These are phyloP conservation scores for Tyrannus savana DNA, from an alignment of 2,113 vertebrate species.

Conservation along the genomic window DNA sequence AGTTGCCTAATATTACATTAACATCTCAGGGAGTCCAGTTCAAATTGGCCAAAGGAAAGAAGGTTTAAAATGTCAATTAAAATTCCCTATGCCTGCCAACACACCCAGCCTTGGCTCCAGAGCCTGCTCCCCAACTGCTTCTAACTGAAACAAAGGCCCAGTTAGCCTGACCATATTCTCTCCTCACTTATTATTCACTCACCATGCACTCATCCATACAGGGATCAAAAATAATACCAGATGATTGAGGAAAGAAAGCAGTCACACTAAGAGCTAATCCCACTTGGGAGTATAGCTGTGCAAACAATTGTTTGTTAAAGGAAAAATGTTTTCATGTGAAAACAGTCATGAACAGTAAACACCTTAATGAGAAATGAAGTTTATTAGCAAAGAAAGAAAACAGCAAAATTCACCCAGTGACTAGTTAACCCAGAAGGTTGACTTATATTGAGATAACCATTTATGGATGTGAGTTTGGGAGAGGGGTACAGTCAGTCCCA, in stretches of 20 bases:
- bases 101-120: slow-evolving; percentile 10
- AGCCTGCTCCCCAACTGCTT: background rate
- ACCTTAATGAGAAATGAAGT: slow-evolving; percentile 14
- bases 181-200: background rate
- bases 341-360: background rate
- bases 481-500: background rate
- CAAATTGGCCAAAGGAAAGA: slow-evolving; percentile 27
- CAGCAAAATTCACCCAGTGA: background rate
- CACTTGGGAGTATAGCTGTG: background rate
- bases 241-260: slow-evolving; percentile 19
- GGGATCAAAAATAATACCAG: slow-evolving; percentile 34
- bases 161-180: background rate
- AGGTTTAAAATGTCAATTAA: slow-evolving; percentile 64
- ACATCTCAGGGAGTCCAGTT: background rate
- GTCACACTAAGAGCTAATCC: slow-evolving; percentile 5
- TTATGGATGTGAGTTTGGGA: background rate
- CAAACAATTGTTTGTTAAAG: slow-evolving; percentile 42
- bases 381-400: slow-evolving; percentile 19
- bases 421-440: background rate
- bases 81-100: slow-evolving; percentile 50
- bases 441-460: background rate
- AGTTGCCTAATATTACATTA: slow-evolving; percentile 33
- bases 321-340: background rate
- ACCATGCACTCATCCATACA: background rate
- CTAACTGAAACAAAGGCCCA: slow-evolving; percentile 3